These are phyloP conservation scores for Dromococcyx pavoninus DNA, from an alignment of 2,797 vertebrate species.

Conservation along the genomic window DNA sequence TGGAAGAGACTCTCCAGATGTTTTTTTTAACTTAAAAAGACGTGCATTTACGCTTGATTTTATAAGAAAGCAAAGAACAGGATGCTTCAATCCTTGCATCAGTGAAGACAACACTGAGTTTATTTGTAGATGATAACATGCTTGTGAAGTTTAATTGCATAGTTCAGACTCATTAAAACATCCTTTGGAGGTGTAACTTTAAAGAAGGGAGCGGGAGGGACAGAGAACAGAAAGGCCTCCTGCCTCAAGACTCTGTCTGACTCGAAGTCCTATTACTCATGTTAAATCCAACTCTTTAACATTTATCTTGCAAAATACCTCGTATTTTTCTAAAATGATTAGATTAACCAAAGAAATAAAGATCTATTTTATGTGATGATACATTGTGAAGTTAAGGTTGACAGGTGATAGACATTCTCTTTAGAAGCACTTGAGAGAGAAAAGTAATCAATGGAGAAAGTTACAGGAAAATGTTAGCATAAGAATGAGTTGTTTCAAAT, in stretches of 20 bases:
- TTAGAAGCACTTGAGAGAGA: slow-evolving; percentile 21
- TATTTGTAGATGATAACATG: not conserved
- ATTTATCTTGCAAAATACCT: slow-evolving; percentile 9
- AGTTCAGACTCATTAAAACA: not conserved
- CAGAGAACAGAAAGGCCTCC: not conserved
- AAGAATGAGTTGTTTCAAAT: slow-evolving; percentile 39
- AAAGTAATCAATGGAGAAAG: slow-evolving; percentile 49
- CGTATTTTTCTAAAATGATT: slow-evolving; percentile 1
- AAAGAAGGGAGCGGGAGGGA: not conserved
- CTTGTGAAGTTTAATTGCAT: not conserved
- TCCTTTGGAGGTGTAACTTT: not conserved
- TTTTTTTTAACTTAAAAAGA: not conserved
- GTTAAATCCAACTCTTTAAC: not conserved
- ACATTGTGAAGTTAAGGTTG: slow-evolving; percentile 40
- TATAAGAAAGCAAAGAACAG: not conserved
- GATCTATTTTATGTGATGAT: slow-evolving; percentile 5
- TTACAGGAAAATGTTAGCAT: slow-evolving; percentile 36
- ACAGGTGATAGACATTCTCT: slow-evolving; percentile 18
- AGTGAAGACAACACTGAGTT: not conserved
- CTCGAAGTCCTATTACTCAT: not conserved
- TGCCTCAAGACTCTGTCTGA: not conserved
- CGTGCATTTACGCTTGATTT: not conserved
- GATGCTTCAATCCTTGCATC: not conserved
- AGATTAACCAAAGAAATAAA: slow-evolving; percentile 30
- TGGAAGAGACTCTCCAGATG: not conserved